Evolutionary conservation across 2,888 invertebrate genomes (phyloP).

Genomic region (Eurytoma californica): DNA sequence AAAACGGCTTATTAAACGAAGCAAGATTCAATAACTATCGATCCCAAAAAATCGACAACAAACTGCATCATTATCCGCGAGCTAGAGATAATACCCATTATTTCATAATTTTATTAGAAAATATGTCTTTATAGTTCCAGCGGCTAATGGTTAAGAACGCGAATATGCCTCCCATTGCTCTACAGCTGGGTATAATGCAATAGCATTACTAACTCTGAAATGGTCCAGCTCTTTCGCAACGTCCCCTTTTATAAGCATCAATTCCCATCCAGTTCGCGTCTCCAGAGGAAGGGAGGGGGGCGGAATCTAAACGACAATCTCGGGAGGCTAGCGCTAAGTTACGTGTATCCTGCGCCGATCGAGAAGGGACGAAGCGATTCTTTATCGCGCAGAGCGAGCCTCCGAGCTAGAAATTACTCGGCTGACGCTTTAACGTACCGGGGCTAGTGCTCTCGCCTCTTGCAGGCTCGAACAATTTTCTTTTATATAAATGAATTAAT

Average conservation of each 20-base stretch:
- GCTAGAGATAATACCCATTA: neutral
- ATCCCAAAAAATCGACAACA: neutral
- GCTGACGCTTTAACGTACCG: neutral
- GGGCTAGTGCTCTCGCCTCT: neutral
- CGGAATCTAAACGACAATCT: conserved; percentile 27
- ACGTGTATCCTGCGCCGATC: conserved; percentile 5
- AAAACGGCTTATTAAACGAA: neutral
- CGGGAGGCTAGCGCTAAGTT: conserved; percentile 12
- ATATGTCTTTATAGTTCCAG: conserved; percentile 31
- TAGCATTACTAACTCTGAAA: conserved; percentile 23
- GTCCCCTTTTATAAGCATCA: conserved; percentile 8
- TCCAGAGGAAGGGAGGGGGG: neutral
- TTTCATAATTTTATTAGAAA: conserved; percentile 16
- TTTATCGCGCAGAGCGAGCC: conserved; percentile 27
- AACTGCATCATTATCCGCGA: conserved; percentile 1
- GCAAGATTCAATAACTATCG: neutral
- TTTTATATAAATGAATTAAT: no score
- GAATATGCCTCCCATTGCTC: conserved; percentile 13
- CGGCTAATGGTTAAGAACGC: conserved; percentile 29
- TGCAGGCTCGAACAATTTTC: no score
- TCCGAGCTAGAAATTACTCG: conserved; percentile 23
- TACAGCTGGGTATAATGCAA: conserved; percentile 23
- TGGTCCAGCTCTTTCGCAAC: conserved; percentile 24
- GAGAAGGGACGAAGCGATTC: conserved; percentile 15
- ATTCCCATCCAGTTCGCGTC: neutral